Percentiles rank a stretch among this genome's conserved stretches.
phyloP scores from a whole-genome alignment of 2,888 invertebrate genomes.

The Troides helena region DNA sequence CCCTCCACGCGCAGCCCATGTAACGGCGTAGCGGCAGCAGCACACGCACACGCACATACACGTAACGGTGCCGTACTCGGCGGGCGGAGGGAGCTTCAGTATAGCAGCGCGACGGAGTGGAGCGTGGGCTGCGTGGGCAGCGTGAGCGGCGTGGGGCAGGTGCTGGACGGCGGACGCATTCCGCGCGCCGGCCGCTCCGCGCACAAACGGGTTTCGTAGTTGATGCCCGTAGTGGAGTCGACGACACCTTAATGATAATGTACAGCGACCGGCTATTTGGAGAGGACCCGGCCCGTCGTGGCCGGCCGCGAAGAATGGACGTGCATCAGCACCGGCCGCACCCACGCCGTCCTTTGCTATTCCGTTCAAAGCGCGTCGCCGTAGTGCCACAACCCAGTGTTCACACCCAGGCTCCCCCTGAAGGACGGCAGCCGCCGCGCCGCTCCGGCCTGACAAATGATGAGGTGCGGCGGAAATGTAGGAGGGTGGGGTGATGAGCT shows the following conservation, averaged over 20 bases:
- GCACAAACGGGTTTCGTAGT: conserved; percentile 24
- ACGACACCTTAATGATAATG: conserved; percentile 27
- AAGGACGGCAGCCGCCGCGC: too few relatives aligned
- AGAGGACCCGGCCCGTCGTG: conserved; percentile 2
- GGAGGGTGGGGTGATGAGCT: too few relatives aligned
- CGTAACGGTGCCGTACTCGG: too few relatives aligned
- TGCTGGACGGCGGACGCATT: conserved; percentile 13
- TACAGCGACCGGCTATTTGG: conserved; percentile 18
- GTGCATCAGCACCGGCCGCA: too few relatives aligned
- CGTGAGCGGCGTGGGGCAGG: conserved; percentile 6
- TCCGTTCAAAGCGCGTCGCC: too few relatives aligned
- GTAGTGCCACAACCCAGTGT: too few relatives aligned
- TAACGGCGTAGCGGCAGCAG: background rate
- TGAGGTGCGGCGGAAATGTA: too few relatives aligned
- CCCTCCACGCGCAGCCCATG: background rate
- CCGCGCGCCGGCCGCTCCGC: conserved; percentile 12
- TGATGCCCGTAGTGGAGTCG: conserved; percentile 21
- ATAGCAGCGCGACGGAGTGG: background rate
- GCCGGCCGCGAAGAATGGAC: background rate
- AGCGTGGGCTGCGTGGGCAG: background rate
- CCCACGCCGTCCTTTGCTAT: too few relatives aligned
- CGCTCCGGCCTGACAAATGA: too few relatives aligned
- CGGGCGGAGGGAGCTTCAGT: background rate
- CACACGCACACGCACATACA: too few relatives aligned
- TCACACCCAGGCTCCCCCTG: too few relatives aligned